Evolutionary conservation across 2,797 vertebrate genomes (phyloP), one percentile per base, ranked within the genome.

Genomic region (Tokudaia muenninki): DNA sequence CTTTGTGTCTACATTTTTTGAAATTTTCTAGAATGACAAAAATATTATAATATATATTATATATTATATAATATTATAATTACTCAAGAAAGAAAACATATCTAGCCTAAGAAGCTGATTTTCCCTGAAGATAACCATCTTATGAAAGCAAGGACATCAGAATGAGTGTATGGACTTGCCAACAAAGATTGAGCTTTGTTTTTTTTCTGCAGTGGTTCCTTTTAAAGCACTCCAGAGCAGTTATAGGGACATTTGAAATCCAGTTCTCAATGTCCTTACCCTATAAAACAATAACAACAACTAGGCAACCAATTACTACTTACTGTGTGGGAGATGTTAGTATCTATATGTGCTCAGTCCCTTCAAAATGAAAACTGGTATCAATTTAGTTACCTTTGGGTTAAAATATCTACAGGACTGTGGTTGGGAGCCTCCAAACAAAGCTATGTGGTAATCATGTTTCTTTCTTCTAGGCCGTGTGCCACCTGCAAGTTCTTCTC

Each of bases 341-440:
- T 74, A 19, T 77, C 16, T 78, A 34, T 70, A 34, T 74, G 24
- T 92, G 37, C 52, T 94, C 26, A 91, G 70, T 37, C 16, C 3
- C 90, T 95, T 90, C 72, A 92, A 93, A 86, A 55, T 19, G 41
- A 90, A 90, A 90, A 97, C 93, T 94, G 92, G 97, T 97, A 97
- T 84, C 96, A 96, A 92, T 77, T 84, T 4, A 90, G 97, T 95
- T 99, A 99, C 99, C 99, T 99, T 99, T 79, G 99, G 99, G 98
- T 99, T 99, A 98, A 99, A 99, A 97, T 99, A 99, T 98, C 99
- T 99, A 98, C 99, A 99, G 97, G 99, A 99, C 97, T 99, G 99
- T 87, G 99, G 99, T 98, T 99, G 99, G 12, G 99, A 99, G 93
- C 99, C 99, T 96, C 99, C 99, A 97, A 99, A 99, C 63, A 99